phyloP scores from a whole-genome alignment of 2,888 invertebrate species.

The Formica aserva region DNA sequence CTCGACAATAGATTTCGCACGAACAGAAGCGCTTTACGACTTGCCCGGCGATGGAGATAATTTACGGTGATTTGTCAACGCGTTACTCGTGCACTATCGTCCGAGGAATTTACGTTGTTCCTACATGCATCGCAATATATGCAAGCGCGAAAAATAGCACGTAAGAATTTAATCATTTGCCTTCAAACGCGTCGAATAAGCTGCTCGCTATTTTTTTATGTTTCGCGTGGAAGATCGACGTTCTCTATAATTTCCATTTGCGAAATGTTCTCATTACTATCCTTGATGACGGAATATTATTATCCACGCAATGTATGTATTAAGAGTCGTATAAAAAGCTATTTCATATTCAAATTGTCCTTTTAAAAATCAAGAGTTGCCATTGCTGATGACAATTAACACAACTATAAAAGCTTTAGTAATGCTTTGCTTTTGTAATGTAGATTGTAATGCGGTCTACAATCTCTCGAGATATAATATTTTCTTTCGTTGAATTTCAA shows the following conservation, averaged over 20 bases:
- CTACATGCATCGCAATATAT: conserved; percentile 10
- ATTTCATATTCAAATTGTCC: neutral
- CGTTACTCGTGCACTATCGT: conserved; percentile 44
- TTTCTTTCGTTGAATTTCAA: conserved; percentile 30
- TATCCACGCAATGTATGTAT: neutral
- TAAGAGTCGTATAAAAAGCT: neutral
- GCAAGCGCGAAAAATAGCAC: conserved; percentile 26
- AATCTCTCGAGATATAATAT: conserved; percentile 10
- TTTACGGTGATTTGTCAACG: conserved; percentile 50
- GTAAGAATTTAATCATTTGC: conserved; percentile 42
- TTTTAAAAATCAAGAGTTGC: neutral
- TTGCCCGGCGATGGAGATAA: conserved; percentile 47
- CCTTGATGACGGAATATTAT: conserved; percentile 19
- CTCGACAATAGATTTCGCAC: conserved; percentile 57
- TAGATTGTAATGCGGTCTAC: neutral
- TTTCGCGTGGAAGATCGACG: neutral
- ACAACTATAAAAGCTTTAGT: neutral
- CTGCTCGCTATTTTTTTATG: conserved; percentile 13
- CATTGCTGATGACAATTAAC: neutral
- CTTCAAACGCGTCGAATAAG: neutral
- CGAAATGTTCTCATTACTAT: neutral
- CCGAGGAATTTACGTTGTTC: conserved; percentile 45
- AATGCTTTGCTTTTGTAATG: neutral
- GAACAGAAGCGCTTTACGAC: conserved; percentile 57
- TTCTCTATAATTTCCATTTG: conserved; percentile 19